Conservation (phyloP, 2,888 invertebrate genomes). For the Polyommatus icarus region DNA sequence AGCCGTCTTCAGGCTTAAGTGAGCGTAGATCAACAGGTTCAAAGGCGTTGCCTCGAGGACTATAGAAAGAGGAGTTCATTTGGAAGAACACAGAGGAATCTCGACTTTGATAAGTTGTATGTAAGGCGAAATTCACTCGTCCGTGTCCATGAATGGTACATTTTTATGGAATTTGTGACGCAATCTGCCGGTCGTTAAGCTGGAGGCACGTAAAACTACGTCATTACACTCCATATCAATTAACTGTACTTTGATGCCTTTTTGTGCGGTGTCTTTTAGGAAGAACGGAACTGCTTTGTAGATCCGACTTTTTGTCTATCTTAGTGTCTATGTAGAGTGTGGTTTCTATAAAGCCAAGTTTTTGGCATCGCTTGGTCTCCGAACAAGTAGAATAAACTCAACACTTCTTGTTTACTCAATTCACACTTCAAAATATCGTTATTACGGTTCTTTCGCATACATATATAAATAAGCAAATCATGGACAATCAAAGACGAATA, state of each 20-base stretch:
- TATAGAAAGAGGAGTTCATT: constrained; percentile 3
- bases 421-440: too few species aligned
- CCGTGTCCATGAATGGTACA: constrained; percentile 5
- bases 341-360: too few species aligned
- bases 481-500: not conserved
- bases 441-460: not conserved
- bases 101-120: not conserved
- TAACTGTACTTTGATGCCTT: constrained; percentile 11
- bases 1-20: constrained; percentile 12
- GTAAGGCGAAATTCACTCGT: not conserved
- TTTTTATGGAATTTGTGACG: constrained; percentile 22
- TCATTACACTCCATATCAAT: constrained; percentile 22
- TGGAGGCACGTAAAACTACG: not conserved
- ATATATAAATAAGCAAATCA: not conserved
- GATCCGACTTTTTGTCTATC: not conserved
- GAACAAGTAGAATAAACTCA: too few species aligned
- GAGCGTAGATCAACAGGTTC: constrained; percentile 28
- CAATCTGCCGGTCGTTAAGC: not conserved
- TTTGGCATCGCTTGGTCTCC: too few species aligned
- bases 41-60: constrained; percentile 24
- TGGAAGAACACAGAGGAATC: not conserved
- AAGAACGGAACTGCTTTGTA: not conserved
- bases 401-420: too few species aligned
- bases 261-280: not conserved
- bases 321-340: too few species aligned